Percentiles rank a stretch among this genome's conserved stretches.
Conservation (phyloP, 2,797 vertebrate genomes). For the Pangasius krempfi region DNA sequence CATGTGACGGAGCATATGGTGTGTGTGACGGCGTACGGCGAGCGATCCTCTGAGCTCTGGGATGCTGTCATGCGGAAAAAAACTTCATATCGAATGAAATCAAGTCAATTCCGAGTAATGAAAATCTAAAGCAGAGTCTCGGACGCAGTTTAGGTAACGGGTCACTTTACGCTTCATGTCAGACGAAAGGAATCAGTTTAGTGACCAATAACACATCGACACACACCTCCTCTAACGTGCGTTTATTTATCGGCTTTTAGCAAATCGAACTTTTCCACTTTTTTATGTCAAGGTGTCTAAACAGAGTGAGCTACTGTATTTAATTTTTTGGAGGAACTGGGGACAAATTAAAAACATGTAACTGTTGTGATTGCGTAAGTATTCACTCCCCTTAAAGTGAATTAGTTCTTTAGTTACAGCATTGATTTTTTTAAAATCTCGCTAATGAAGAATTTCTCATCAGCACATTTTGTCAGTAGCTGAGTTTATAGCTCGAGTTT, state of each 20-base stretch:
- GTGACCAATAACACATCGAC: too few species aligned
- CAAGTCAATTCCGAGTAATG: background rate
- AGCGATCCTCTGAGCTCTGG: background rate
- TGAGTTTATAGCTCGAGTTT: background rate
- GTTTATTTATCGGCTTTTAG: too few species aligned
- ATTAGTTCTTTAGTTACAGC: background rate
- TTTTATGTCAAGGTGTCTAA: background rate
- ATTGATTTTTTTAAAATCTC: too few species aligned
- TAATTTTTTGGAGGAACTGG: too few species aligned
- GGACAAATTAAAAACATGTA: background rate
- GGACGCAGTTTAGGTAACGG: background rate
- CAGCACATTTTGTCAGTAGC: background rate
- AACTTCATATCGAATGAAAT: background rate
- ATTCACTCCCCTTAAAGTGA: background rate
- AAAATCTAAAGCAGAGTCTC: background rate
- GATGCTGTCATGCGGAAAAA: background rate
- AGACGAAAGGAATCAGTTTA: too few species aligned
- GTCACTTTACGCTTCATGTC: too few species aligned
- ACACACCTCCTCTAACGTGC: too few species aligned
- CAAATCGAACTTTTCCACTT: background rate
- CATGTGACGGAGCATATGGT: background rate
- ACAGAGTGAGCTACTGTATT: too few species aligned
- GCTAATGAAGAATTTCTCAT: background rate
- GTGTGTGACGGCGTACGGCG: background rate
- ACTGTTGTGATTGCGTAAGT: background rate